Evolutionary conservation across 2,113 vertebrate genomes (phyloP), one percentile per base, ranked within the genome.

Genomic region (Macrotus californicus): DNA sequence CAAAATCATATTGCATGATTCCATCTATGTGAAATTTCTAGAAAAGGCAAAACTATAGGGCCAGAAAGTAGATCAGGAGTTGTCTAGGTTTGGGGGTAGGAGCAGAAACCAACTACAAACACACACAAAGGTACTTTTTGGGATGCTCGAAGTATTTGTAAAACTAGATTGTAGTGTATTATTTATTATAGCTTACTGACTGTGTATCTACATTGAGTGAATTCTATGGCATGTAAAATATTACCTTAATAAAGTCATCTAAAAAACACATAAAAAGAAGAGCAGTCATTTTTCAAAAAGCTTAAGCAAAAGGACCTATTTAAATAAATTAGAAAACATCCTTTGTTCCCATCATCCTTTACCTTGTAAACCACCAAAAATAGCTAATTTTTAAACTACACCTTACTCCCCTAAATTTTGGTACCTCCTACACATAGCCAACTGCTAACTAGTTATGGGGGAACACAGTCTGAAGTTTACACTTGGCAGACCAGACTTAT

Each of bases 311-410:
- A 86, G n/a, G 22, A 87, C 19, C 80, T 85, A 91, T 70, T 85
- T 43, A 96, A 81, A 48, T 76, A 87, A 94, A 41, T 92, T 84
- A 79, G 7, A 70, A 76, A 77, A 95, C 0, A 43, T 0, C 26
- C 36, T 97, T 93, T 16, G 61, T n/a, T 87, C 9, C 16, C 56
- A 91, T 66, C 93, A 92, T 11, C 18, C 26, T 97, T 91, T 72
- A 93, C n/a, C 59, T 84, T 90, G 4, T 39, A 93, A 92, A 94
- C 26, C 34, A 92, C 11, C 26, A 92, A 80, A 95, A 82, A 83
- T 1, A 79, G 48, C 26, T 85, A 21, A 73, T 69, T 96, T 95
- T 96, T 92, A 87, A 88, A 95, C 50, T 69, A 86, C 0, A 88
- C 24, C 2, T 59, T 94, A 79, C 56, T 85, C 31, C 76, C 41